Evolutionary conservation across 2,888 invertebrate genomes (phyloP).

Genomic region (Lithosia quadra): DNA sequence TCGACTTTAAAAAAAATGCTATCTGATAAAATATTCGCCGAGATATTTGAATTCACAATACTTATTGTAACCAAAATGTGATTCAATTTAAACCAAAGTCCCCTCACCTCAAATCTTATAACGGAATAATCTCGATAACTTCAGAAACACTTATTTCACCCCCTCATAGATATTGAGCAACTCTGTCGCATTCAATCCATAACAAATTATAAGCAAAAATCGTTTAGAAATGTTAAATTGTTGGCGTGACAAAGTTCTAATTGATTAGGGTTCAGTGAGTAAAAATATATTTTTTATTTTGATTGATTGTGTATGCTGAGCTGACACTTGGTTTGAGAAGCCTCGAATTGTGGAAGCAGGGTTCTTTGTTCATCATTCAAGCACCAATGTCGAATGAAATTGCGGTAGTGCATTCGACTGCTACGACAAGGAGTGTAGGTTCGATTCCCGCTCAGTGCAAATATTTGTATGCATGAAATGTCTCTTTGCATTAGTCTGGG

Average conservation of each 20-base stretch:
- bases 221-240: constrained; percentile 28
- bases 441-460: too few species aligned
- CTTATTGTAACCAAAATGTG: constrained; percentile 24
- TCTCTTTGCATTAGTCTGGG: too few species aligned
- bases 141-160: constrained; percentile 33
- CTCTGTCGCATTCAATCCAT: constrained; percentile 35
- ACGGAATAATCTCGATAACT: constrained; percentile 40
- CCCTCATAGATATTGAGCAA: constrained; percentile 24
- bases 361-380: too few species aligned
- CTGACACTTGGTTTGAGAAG: background rate
- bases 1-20: too few species aligned
- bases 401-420: too few species aligned
- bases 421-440: too few species aligned
- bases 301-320: too few species aligned
- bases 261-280: constrained; percentile 36
- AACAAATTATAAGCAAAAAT: constrained; percentile 22
- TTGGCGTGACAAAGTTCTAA: constrained; percentile 37
- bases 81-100: constrained; percentile 33
- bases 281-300: constrained; percentile 5
- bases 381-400: too few species aligned
- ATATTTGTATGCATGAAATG: too few species aligned
- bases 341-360: too few species aligned
- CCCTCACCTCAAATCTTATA: constrained; percentile 50
- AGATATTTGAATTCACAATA: constrained; percentile 13
- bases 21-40: background rate